Percentiles rank a stretch among this genome's conserved stretches.
These are phyloP conservation scores for Ophraella communa DNA, from an alignment of 2,888 invertebrate species.

Conservation along the genomic window DNA sequence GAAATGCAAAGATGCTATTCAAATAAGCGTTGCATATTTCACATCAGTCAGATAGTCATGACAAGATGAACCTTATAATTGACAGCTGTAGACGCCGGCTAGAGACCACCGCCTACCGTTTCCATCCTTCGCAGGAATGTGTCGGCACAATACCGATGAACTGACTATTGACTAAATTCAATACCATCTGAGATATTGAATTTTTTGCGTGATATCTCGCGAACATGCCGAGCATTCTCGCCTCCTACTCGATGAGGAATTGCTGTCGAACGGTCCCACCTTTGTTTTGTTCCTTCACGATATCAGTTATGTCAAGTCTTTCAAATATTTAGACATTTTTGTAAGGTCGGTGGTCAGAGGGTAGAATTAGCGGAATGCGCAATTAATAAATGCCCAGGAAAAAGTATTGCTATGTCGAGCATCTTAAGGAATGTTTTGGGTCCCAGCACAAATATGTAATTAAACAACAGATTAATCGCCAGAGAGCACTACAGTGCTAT, in stretches of 20 bases:
- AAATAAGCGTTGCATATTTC: slow-evolving; percentile 54
- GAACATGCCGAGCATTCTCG: slow-evolving; percentile 52
- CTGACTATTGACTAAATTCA: slow-evolving; percentile 55
- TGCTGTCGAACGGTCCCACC: slow-evolving; percentile 53
- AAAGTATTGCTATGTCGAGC: background rate
- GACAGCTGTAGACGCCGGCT: slow-evolving; percentile 53
- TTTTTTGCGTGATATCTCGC: slow-evolving; percentile 57
- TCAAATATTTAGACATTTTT: slow-evolving; percentile 37
- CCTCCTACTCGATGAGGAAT: slow-evolving; percentile 55
- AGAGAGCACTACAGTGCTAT: too few relatives aligned
- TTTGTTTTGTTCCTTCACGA: slow-evolving; percentile 49
- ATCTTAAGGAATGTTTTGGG: too few relatives aligned
- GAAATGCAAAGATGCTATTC: slow-evolving; percentile 47
- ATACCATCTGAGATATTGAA: slow-evolving; percentile 57
- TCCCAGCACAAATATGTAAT: too few relatives aligned
- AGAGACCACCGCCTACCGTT: slow-evolving; percentile 23
- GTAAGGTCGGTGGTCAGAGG: slow-evolving; percentile 1
- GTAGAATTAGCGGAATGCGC: slow-evolving; percentile 15
- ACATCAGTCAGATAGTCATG: slow-evolving; percentile 53
- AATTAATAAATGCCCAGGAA: slow-evolving; percentile 22
- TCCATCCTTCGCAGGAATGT: slow-evolving; percentile 40
- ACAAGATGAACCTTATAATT: slow-evolving; percentile 54
- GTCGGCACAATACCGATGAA: slow-evolving; percentile 52
- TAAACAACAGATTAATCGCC: too few relatives aligned
- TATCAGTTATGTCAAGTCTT: slow-evolving; percentile 33